Evolutionary conservation across 2,113 vertebrate genomes (phyloP).

Genomic region (Sinosuthora webbiana): DNA sequence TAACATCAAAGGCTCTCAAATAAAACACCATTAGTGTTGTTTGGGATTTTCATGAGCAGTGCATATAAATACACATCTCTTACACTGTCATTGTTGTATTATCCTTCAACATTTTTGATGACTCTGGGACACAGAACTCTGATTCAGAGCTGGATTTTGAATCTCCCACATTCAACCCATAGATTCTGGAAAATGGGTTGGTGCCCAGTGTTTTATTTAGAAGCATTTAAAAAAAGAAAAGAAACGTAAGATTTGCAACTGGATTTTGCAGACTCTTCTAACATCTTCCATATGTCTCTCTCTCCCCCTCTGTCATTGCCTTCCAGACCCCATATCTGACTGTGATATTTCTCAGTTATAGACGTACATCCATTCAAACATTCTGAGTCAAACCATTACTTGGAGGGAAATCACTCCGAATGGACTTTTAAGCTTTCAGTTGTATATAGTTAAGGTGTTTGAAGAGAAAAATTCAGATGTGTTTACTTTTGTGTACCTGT

Average conservation of each 20-base stretch:
- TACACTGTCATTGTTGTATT: not conserved
- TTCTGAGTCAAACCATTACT: not conserved
- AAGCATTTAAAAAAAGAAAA: not conserved
- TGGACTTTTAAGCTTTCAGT: not conserved
- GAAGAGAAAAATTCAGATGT: not conserved
- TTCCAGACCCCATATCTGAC: not conserved
- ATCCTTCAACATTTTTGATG: not conserved
- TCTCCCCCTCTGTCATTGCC: not conserved
- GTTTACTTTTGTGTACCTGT: not conserved
- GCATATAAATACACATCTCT: conserved; percentile 50
- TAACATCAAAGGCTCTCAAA: conserved; percentile 60
- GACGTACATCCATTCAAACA: not conserved
- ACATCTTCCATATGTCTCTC: not conserved
- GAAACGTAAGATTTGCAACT: not conserved
- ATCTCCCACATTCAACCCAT: not conserved
- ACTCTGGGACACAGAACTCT: not conserved
- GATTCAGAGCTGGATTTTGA: not conserved
- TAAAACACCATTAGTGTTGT: conserved; percentile 51
- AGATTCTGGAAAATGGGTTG: not conserved
- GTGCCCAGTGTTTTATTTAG: not conserved
- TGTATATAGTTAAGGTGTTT: not conserved
- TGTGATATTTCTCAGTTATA: not conserved
- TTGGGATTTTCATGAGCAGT: conserved; percentile 35
- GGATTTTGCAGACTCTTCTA: not conserved
- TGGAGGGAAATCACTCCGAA: not conserved